phyloP scores from a whole-genome alignment of 2,888 invertebrate species.

The Ashinkailepas kermadecensis region DNA sequence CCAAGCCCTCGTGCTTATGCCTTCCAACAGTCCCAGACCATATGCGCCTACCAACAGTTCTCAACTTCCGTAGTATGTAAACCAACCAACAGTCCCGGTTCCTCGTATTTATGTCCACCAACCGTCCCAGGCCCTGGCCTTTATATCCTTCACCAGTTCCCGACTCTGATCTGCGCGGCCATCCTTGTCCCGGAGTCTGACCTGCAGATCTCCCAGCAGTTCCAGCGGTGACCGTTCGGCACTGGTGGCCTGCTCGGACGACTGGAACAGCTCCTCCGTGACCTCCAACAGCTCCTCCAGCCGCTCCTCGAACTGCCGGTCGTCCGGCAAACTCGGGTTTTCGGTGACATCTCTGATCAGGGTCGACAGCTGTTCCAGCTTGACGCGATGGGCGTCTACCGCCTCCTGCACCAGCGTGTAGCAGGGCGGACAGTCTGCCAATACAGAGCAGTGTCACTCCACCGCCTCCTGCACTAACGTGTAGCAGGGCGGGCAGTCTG shows the following conservation, averaged over 20 bases:
- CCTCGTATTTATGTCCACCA: too few relatives aligned
- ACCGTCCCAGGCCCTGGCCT: too few relatives aligned
- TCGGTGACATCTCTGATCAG: slow-evolving; percentile 80
- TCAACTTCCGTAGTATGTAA: too few relatives aligned
- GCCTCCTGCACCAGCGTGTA: slow-evolving; percentile 89
- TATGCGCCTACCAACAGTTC: too few relatives aligned
- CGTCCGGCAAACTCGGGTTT: slow-evolving; percentile 84
- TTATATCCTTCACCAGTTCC: too few relatives aligned
- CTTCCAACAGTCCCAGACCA: too few relatives aligned
- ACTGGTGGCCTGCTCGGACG: slow-evolving; percentile 52
- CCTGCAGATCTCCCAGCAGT: not conserved
- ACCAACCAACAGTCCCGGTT: too few relatives aligned
- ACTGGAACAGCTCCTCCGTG: slow-evolving; percentile 63
- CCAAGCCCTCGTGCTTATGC: too few relatives aligned
- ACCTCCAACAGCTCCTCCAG: slow-evolving; percentile 65
- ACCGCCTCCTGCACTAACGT: too few relatives aligned
- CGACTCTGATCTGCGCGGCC: not conserved
- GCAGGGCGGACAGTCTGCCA: slow-evolving; percentile 80
- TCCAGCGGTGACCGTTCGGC: slow-evolving; percentile 21
- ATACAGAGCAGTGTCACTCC: too few relatives aligned
- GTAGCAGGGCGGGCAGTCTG: too few relatives aligned
- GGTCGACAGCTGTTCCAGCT: slow-evolving; percentile 64
- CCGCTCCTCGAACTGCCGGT: slow-evolving; percentile 79
- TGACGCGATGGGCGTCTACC: slow-evolving; percentile 64
- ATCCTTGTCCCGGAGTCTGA: not conserved